These are phyloP conservation scores for Trachymyrmex cornetzi DNA, from an alignment of 1,140 invertebrate genomes.

Conservation along the genomic window DNA sequence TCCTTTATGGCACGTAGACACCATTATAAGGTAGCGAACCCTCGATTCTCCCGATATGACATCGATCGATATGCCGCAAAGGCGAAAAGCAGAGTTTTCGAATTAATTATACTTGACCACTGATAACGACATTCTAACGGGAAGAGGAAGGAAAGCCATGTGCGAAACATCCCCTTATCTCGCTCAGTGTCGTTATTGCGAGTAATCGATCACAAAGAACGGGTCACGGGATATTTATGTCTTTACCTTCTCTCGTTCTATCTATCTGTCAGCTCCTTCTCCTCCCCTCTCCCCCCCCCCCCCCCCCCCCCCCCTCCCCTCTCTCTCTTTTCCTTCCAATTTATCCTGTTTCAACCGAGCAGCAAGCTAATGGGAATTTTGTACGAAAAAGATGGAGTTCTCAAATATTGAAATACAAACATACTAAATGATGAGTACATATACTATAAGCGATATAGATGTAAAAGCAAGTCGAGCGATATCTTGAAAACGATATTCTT, in stretches of 20 bases:
- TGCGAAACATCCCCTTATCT: constrained; percentile 44
- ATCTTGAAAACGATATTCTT: constrained; percentile 11
- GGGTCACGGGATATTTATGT: constrained; percentile 56
- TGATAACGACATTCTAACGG: constrained; percentile 18
- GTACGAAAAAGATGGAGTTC: neutral
- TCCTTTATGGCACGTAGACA: constrained; percentile 43
- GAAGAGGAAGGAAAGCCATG: constrained; percentile 5
- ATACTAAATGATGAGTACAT: neutral
- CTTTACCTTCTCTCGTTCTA: neutral
- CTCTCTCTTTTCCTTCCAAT: neutral
- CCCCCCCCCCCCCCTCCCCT: neutral
- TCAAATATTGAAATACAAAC: constrained; percentile 19
- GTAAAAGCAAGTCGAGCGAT: constrained; percentile 4
- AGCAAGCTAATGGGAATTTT: constrained; percentile 5
- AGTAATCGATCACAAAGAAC: constrained; percentile 50
- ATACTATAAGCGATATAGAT: neutral
- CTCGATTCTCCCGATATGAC: constrained; percentile 29
- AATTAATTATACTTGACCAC: constrained; percentile 54
- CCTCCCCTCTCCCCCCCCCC: neutral
- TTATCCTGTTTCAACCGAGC: neutral
- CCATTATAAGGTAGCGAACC: constrained; percentile 37
- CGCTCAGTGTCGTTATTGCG: neutral
- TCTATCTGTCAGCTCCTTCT: neutral
- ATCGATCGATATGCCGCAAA: constrained; percentile 48
- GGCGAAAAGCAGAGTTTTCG: constrained; percentile 42